phyloP scores from a whole-genome alignment of 2,113 vertebrate species.

The Ameiurus melas region DNA sequence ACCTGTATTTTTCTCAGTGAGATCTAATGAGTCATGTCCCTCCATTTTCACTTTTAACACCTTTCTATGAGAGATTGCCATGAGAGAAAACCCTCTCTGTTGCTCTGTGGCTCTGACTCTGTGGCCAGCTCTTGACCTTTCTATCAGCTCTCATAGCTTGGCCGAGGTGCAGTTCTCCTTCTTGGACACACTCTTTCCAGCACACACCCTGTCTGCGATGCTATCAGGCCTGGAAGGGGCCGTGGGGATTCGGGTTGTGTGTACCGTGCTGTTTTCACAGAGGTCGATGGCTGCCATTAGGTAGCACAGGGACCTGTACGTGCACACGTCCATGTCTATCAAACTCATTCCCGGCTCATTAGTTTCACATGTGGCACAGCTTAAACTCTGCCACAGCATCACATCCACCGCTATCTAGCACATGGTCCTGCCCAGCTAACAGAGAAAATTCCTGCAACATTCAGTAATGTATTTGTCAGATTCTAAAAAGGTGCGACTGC shows the following conservation, averaged over 20 bases:
- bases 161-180: constrained; percentile 45
- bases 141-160: constrained; percentile 69
- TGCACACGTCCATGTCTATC: constrained; percentile 69
- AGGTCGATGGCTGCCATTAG: constrained; percentile 71
- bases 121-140: constrained; percentile 73
- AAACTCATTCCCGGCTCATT: constrained; percentile 60
- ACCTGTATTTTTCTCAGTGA: not conserved
- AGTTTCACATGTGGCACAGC: constrained; percentile 44
- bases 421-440: not conserved
- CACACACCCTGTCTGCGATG: constrained; percentile 61
- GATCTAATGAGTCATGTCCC: not conserved
- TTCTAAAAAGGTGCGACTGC: not conserved
- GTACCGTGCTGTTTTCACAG: constrained; percentile 64
- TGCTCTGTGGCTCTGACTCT: constrained; percentile 58
- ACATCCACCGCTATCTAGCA: not conserved
- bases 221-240: constrained; percentile 62
- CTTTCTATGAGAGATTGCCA: not conserved
- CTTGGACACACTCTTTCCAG: constrained; percentile 54
- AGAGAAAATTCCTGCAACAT: not conserved
- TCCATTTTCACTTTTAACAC: not conserved
- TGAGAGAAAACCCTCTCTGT: not conserved
- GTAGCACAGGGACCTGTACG: constrained; percentile 68
- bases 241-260: constrained; percentile 25
- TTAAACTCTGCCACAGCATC: constrained; percentile 24
- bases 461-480: not conserved